Conservation (phyloP, 2,888 invertebrate species). For the Stenurella melanura region DNA sequence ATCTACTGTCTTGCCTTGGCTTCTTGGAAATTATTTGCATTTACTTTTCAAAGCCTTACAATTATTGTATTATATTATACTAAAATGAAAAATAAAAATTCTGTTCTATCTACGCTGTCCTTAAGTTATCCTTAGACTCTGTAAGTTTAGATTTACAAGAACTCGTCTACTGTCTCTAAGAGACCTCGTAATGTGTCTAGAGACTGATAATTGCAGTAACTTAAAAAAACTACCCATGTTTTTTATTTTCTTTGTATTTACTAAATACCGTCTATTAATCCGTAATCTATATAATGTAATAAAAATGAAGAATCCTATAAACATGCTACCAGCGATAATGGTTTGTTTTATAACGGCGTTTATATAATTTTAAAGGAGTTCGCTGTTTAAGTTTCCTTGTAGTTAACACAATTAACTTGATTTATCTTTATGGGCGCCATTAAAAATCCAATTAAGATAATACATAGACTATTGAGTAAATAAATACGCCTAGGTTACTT, state of each 20-base stretch:
- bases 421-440: slow-evolving; percentile 40
- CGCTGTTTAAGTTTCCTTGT: slow-evolving; percentile 33
- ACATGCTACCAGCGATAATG: slow-evolving; percentile 15
- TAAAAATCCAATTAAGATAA: slow-evolving; percentile 44
- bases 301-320: slow-evolving; percentile 20
- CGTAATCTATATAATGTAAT: slow-evolving; percentile 7
- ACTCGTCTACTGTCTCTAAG: too few species aligned
- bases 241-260: slow-evolving; percentile 3
- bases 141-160: too few species aligned
- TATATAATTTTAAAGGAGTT: slow-evolving; percentile 32
- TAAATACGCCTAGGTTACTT: slow-evolving; percentile 9
- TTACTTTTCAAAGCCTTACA: too few species aligned
- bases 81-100: too few species aligned
- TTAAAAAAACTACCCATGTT: background rate
- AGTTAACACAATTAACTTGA: slow-evolving; percentile 39
- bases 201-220: background rate
- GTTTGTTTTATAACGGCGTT: slow-evolving; percentile 31
- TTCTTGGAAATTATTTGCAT: too few species aligned
- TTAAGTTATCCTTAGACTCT: too few species aligned
- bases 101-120: too few species aligned
- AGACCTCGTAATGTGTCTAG: background rate
- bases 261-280: background rate
- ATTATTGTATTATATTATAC: too few species aligned
- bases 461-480: slow-evolving; percentile 22
- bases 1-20: too few species aligned